These are phyloP conservation scores for Camptogramma bilineatum DNA, from an alignment of 2,888 invertebrate species.

Conservation along the genomic window DNA sequence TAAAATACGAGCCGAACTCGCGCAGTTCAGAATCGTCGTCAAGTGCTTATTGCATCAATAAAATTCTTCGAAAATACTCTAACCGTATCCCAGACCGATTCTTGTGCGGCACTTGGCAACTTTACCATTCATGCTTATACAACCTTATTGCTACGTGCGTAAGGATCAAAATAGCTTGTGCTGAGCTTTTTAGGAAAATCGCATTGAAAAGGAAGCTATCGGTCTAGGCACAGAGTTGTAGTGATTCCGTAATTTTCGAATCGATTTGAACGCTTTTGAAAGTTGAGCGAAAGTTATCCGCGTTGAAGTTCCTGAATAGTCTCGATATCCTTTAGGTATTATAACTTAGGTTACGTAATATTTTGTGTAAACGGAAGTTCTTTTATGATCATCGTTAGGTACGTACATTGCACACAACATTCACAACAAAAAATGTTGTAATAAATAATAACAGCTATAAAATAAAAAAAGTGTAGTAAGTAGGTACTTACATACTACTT, in stretches of 20 bases:
- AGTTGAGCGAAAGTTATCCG: slow-evolving; percentile 45
- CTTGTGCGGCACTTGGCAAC: slow-evolving; percentile 46
- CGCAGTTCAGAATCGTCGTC: slow-evolving; percentile 50
- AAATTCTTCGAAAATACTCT: slow-evolving; percentile 68
- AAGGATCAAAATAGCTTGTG: slow-evolving; percentile 38
- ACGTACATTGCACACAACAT: not conserved
- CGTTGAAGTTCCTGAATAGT: slow-evolving; percentile 40
- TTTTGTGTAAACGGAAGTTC: not conserved
- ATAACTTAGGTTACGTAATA: slow-evolving; percentile 2
- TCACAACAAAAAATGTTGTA: not conserved
- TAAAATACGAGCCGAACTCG: slow-evolving; percentile 32
- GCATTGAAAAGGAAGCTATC: slow-evolving; percentile 46
- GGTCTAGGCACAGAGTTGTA: slow-evolving; percentile 52
- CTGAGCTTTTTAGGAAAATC: slow-evolving; percentile 2
- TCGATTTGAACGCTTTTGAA: slow-evolving; percentile 58
- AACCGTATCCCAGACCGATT: slow-evolving; percentile 62
- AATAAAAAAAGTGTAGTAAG: no score
- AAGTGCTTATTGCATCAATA: slow-evolving; percentile 76
- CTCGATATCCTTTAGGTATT: slow-evolving; percentile 8
- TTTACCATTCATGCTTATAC: not conserved
- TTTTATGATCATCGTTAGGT: not conserved
- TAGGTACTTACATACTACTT: no score
- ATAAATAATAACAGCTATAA: no score
- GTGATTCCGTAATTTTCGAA: slow-evolving; percentile 56
- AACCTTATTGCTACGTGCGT: slow-evolving; percentile 25